Base-by-base conservation (phyloP, 2,113 vertebrate species). In the Actinemys pallida region DNA sequence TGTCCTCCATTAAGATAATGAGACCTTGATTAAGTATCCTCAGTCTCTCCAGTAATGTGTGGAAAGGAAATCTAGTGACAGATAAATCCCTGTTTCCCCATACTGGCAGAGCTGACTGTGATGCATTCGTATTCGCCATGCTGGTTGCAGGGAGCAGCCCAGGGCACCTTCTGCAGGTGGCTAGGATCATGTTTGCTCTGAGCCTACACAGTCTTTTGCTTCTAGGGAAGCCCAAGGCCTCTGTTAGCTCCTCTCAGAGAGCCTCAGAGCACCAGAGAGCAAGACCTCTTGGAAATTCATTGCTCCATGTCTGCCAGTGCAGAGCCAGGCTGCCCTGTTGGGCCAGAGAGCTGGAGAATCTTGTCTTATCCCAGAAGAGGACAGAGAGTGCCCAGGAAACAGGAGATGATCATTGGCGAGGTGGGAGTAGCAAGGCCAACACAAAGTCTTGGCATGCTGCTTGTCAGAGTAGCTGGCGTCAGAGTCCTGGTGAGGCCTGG, bases 301-400 rank as follows among this genome's bases (percentile, higher is more conserved):
- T 52, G 62, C 8, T 2, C 59, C 35, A 9, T n/a, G 49, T 12
- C 39, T 47, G 56, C 19, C 49, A 49, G 35, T 62, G 84, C 39
- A 4, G 10, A 45, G 9, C 39, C 56, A 35, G 57, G 22, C 59
- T 0, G 0, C 19, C 35, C 1, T 0, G 31, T 82, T 53, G 59
- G 85, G 19, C 65, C 0, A 0, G 25, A n/a, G 12, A 13, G 7
- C 10, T 2, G 12, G 10, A 62, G 47, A 35, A 76, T n/a, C 84
- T 86, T 81, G 47, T 9, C 13, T 57, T 19, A 8, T 75, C 35
- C 45, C 31, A 3, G 0, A 5, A 6, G 39, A 7, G 2, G 2
- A 57, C 80, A 9, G 3, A 65, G 31, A 6, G 47, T 69, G 80
- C 45, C 78, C 45, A 2, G 65, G 35, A 31, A 47, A 5, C 10